Evolutionary conservation across 2,888 invertebrate genomes (phyloP), one percentile per base, ranked within the genome.

Genomic region (Cerastis rubricosa): DNA sequence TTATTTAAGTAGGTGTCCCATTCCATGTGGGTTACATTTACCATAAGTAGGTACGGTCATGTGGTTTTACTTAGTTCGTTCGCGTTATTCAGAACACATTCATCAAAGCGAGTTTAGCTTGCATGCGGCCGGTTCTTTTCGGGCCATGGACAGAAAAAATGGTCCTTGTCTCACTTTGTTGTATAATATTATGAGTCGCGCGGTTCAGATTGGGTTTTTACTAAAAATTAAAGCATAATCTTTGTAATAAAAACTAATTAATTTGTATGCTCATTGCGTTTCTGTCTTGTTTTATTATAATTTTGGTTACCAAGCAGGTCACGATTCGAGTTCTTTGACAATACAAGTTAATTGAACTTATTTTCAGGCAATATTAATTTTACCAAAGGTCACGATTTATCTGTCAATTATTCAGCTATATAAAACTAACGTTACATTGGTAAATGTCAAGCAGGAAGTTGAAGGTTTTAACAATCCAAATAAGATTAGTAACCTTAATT

Each of bases 121-220:
- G 89, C 84, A 85, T 87, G 85, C 84, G 86, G 92, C 93, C 91
- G 93, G 94, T 94, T 93, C 86, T 94, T 94, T 94, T 94, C 91
- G 92, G 94, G 94, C 92, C 94, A 94, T 82, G 94, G 92, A 85
- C 93, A 81, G 90, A 91, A 93, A 93, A 93, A 92, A 92, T 89
- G 81, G 88, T 91, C 90, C 92, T 93, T 92, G 89, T 89, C 85
- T 90, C 83, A 89, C 89, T 89, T 88, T 74, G 79, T 81, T 84
- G 84, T 84, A 77, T 84, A 87, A 85, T 80, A 81, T 76, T 65
- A 59, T 49, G 59, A 40, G 43, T 25, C n/a, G 40, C 65, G 51
- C 47, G 29, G 22, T 67, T 22, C 22, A 57, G 17, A 43, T 61
- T 51, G 17, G 19, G 68, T 68, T 71, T 57, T 70, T 74, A 68